Evolutionary conservation across 2,888 invertebrate species (phyloP).

Genomic region (Liodrosophila aerea): DNA sequence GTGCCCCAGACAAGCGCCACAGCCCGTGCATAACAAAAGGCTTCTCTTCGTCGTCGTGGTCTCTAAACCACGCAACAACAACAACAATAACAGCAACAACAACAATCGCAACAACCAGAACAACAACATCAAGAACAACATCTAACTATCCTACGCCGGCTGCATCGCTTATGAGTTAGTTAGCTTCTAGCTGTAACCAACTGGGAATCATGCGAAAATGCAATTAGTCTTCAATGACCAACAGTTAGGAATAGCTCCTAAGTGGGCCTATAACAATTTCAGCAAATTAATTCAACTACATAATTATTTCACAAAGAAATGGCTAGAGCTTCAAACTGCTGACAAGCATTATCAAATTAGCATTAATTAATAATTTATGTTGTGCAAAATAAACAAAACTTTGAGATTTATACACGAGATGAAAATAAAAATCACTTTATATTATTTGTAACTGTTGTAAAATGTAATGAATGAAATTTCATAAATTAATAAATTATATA

Average conservation of each 20-base stretch:
- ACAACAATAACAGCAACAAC: constrained; percentile 12
- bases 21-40: constrained; percentile 72
- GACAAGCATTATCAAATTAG: background rate
- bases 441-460: background rate
- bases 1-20: constrained; percentile 77
- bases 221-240: constrained; percentile 51
- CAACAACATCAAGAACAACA: constrained; percentile 33
- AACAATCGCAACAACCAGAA: constrained; percentile 6
- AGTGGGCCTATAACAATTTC: constrained; percentile 1
- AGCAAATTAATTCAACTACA: constrained; percentile 2
- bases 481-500: background rate
- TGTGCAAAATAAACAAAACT: background rate
- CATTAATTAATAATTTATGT: background rate
- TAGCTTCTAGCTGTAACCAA: constrained; percentile 10
- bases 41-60: constrained; percentile 39
- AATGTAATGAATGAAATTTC: background rate
- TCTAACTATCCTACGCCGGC: constrained; percentile 70
- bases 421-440: background rate
- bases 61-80: constrained; percentile 31
- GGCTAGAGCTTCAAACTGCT: background rate
- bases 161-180: constrained; percentile 64
- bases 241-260: constrained; percentile 27
- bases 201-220: constrained; percentile 51
- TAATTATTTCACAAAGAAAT: background rate
- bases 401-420: background rate